Percentiles rank a stretch among this genome's conserved stretches.
Conservation (phyloP, 2,113 vertebrate species). For the Apus apus region DNA sequence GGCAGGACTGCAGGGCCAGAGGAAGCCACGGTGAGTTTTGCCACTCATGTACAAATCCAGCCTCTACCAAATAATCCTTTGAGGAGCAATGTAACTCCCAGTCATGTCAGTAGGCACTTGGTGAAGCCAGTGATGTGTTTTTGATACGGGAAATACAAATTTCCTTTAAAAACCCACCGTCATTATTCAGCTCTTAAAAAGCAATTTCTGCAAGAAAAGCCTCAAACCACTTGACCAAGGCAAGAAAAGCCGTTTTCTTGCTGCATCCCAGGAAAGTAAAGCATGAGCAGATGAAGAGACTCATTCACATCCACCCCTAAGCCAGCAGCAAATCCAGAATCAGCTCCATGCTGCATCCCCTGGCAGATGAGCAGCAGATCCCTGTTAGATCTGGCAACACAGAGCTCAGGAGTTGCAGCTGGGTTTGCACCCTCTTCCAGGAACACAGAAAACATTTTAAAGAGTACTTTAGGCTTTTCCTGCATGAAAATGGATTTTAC, state of each 20-base stretch:
- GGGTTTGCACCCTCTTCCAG: background rate
- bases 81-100: background rate
- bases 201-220: background rate
- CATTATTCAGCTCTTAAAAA: background rate
- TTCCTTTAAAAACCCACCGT: background rate
- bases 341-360: background rate
- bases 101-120: background rate
- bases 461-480: background rate
- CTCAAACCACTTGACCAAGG: background rate
- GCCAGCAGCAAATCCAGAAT: background rate
- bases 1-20: conserved; percentile 80
- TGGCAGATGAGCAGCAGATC: background rate
- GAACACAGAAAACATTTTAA: background rate
- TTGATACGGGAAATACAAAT: rapidly evolving
- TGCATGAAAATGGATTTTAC: background rate
- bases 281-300: background rate
- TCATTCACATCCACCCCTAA: background rate
- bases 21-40: background rate
- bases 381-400: background rate
- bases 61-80: background rate
- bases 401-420: background rate
- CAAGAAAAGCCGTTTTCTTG: background rate
- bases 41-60: background rate
- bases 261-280: background rate
- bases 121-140: background rate